phyloP scores from a whole-genome alignment of 2,797 vertebrate genomes.

The Geotrypetes seraphini region DNA sequence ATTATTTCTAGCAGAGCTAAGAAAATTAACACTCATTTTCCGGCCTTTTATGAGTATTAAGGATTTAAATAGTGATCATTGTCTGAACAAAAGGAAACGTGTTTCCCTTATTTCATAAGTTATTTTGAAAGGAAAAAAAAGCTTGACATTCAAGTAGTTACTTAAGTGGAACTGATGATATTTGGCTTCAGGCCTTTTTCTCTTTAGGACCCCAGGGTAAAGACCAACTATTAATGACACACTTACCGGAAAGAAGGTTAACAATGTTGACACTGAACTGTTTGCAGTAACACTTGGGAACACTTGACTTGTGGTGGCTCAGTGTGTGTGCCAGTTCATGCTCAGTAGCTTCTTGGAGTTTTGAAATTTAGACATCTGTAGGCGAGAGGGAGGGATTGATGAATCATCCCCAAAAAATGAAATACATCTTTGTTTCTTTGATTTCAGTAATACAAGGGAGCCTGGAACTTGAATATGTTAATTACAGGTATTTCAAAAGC shows the following conservation, averaged over 20 bases:
- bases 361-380: conserved; percentile 11
- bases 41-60: too few relatives aligned
- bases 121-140: conserved; percentile 30
- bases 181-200: conserved; percentile 30
- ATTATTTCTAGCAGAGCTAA: too few relatives aligned
- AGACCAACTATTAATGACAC: conserved; percentile 31
- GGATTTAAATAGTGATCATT: too few relatives aligned
- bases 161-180: conserved; percentile 32
- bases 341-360: not conserved
- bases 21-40: too few relatives aligned
- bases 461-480: conserved; percentile 17
- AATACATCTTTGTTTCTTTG: conserved; percentile 34
- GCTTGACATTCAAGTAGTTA: conserved; percentile 18
- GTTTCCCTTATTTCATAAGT: conserved; percentile 17
- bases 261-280: conserved; percentile 25
- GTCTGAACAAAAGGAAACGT: conserved; percentile 6
- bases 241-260: conserved; percentile 35
- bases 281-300: not conserved
- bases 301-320: conserved; percentile 14
- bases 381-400: conserved; percentile 14
- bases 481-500: conserved; percentile 37
- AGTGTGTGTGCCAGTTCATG: not conserved
- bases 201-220: conserved; percentile 29
- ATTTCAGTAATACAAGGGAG: conserved; percentile 17
- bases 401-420: conserved; percentile 25